Evolutionary conservation across 2,888 invertebrate genomes (phyloP).

Genomic region (Cetonia aurata): DNA sequence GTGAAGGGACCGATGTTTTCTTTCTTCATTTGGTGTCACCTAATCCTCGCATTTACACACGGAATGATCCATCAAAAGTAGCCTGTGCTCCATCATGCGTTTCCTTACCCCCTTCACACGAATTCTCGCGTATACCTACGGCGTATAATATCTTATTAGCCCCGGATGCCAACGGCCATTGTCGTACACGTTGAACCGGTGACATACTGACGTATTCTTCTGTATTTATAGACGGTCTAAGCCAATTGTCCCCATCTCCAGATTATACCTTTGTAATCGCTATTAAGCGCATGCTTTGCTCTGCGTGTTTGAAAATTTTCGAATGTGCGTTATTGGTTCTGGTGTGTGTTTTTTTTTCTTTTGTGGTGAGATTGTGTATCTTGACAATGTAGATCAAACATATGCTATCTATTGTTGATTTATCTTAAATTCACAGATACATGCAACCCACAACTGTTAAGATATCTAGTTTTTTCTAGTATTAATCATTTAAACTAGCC

Average conservation of each 20-base stretch:
- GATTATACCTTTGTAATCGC: slow-evolving; percentile 26
- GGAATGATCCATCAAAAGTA: slow-evolving; percentile 51
- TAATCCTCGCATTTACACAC: slow-evolving; percentile 44
- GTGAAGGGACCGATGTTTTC: slow-evolving; percentile 23
- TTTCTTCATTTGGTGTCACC: slow-evolving; percentile 46
- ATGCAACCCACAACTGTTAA: too few species aligned
- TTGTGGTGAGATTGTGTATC: too few species aligned
- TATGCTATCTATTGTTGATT: too few species aligned
- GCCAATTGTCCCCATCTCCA: slow-evolving; percentile 38
- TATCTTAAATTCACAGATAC: too few species aligned
- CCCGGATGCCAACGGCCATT: slow-evolving; percentile 38
- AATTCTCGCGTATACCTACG: slow-evolving; percentile 5
- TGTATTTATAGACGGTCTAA: slow-evolving; percentile 40
- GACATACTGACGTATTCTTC: slow-evolving; percentile 43
- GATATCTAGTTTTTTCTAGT: too few species aligned
- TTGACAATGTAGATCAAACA: too few species aligned
- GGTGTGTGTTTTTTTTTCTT: too few species aligned
- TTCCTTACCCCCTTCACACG: slow-evolving; percentile 28
- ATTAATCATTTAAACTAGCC: too few species aligned
- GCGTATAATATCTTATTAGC: slow-evolving; percentile 40
- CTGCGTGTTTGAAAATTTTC: too few species aligned
- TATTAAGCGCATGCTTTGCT: slow-evolving; percentile 10
- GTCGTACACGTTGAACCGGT: slow-evolving; percentile 33
- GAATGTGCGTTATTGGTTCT: too few species aligned
- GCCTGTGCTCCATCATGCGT: slow-evolving; percentile 44